A percentile compares a stretch with the other conserved stretches of the same genome.
phyloP scores from a whole-genome alignment of 2,113 vertebrate species.

The Bothrops jararaca region DNA sequence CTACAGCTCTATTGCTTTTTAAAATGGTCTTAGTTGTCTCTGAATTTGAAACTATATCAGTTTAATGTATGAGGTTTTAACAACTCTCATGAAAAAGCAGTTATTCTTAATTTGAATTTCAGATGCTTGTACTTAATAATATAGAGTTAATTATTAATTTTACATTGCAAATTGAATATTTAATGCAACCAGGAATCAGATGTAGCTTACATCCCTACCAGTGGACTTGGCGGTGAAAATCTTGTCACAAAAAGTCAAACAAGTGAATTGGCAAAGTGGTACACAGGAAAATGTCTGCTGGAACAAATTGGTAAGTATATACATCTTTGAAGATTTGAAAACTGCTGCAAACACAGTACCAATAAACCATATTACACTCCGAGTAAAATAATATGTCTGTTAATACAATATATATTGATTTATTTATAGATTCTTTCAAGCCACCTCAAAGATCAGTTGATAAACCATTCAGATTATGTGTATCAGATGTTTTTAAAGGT shows the following conservation, averaged over 20 bases:
- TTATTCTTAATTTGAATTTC: not conserved
- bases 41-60: not conserved
- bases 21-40: not conserved
- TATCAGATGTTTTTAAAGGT: slow-evolving; percentile 99
- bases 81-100: not conserved
- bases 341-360: not conserved
- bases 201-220: slow-evolving; percentile 92
- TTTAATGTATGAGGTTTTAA: not conserved
- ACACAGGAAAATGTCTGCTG: slow-evolving; percentile 86
- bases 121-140: not conserved
- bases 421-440: slow-evolving; percentile 85
- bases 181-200: slow-evolving; percentile 84
- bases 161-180: slow-evolving; percentile 9
- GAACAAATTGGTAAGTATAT: slow-evolving; percentile 89
- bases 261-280: slow-evolving; percentile 86
- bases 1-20: not conserved
- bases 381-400: not conserved
- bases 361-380: not conserved
- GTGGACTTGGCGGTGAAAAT: slow-evolving; percentile 95
- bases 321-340: not conserved
- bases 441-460: slow-evolving; percentile 89
- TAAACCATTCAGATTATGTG: slow-evolving; percentile 92
- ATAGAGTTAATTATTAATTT: not conserved
- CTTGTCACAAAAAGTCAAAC: slow-evolving; percentile 78
- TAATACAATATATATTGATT: slow-evolving; percentile 15